Conservation (phyloP, 2,113 vertebrate species). For the Carassius auratus region DNA sequence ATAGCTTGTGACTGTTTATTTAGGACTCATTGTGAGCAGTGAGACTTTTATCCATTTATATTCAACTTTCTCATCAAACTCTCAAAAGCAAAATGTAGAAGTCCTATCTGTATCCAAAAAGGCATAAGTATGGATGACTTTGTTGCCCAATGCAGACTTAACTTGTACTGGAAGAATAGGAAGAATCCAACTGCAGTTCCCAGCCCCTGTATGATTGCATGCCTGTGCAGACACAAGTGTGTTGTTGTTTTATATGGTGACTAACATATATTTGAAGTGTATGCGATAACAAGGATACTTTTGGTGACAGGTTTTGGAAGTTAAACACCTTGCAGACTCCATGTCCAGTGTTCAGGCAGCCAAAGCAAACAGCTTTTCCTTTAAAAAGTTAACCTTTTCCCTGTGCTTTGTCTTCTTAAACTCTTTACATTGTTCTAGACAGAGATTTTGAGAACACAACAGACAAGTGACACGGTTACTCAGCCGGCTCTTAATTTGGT, state of each 20-base stretch:
- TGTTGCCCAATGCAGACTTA: slow-evolving; percentile 14
- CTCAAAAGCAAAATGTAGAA: slow-evolving; percentile 35
- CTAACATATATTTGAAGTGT: background rate
- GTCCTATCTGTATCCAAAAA: slow-evolving; percentile 41
- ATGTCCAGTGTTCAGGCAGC: slow-evolving; percentile 2
- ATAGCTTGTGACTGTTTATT: background rate
- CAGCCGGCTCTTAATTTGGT: too few relatives aligned
- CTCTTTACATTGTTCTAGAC: background rate
- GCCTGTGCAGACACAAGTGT: slow-evolving; percentile 24
- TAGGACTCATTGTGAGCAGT: background rate
- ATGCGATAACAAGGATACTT: slow-evolving; percentile 1
- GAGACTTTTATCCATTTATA: background rate
- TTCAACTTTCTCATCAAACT: slow-evolving; percentile 21
- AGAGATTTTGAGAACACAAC: slow-evolving; percentile 7
- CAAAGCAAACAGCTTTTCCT: slow-evolving; percentile 41
- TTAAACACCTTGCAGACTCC: background rate
- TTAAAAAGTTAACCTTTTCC: slow-evolving; percentile 25
- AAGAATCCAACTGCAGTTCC: background rate
- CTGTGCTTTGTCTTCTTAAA: slow-evolving; percentile 5
- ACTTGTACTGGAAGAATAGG: slow-evolving; percentile 36
- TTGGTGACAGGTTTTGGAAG: slow-evolving; percentile 4
- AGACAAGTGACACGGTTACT: background rate
- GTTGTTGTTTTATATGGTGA: background rate
- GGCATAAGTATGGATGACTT: slow-evolving; percentile 10
- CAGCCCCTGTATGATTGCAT: slow-evolving; percentile 28